A percentile compares a stretch with the other conserved stretches of the same genome.
These are phyloP conservation scores for Antennarius maculatus DNA, from an alignment of 2,797 vertebrate genomes.

Conservation along the genomic window DNA sequence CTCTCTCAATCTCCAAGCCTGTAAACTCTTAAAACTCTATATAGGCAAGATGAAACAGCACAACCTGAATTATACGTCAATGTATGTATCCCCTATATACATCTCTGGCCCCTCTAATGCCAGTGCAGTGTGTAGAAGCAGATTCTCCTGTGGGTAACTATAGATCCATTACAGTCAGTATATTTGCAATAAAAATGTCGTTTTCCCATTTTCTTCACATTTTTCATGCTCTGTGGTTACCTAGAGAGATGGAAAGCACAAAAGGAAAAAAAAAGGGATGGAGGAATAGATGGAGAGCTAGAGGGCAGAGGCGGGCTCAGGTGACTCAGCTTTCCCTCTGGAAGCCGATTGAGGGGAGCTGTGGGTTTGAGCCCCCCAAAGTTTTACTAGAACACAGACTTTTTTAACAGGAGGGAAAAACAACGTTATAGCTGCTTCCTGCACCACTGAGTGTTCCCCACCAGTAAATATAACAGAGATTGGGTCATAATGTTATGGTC, in stretches of 20 bases:
- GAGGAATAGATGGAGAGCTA: slow-evolving; percentile 51
- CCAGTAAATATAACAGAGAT: slow-evolving; percentile 77
- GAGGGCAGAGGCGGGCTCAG: slow-evolving; percentile 65
- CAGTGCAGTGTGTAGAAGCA: slow-evolving; percentile 26
- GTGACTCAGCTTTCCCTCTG: slow-evolving; percentile 85
- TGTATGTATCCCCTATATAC: slow-evolving; percentile 25
- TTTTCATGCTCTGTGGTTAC: slow-evolving; percentile 28
- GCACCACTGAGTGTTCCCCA: slow-evolving; percentile 78
- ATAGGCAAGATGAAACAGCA: slow-evolving; percentile 34
- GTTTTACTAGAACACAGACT: slow-evolving; percentile 82
- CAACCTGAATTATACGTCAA: slow-evolving; percentile 28
- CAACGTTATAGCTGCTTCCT: slow-evolving; percentile 82
- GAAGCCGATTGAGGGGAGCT: slow-evolving; percentile 75
- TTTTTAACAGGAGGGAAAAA: slow-evolving; percentile 83
- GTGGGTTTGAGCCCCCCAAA: slow-evolving; percentile 75
- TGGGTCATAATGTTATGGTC: slow-evolving; percentile 76
- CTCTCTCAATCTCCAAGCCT: slow-evolving; percentile 17
- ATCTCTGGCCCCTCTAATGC: slow-evolving; percentile 32
- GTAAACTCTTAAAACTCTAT: slow-evolving; percentile 42
- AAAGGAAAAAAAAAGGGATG: slow-evolving; percentile 24
- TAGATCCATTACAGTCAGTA: slow-evolving; percentile 37
- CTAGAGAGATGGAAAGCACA: slow-evolving; percentile 33
- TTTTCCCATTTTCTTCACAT: slow-evolving; percentile 5
- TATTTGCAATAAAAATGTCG: slow-evolving; percentile 30
- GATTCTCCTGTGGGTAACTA: slow-evolving; percentile 39